Evolutionary conservation across 2,797 vertebrate species (phyloP).

Genomic region (Eidolon dupreanum): DNA sequence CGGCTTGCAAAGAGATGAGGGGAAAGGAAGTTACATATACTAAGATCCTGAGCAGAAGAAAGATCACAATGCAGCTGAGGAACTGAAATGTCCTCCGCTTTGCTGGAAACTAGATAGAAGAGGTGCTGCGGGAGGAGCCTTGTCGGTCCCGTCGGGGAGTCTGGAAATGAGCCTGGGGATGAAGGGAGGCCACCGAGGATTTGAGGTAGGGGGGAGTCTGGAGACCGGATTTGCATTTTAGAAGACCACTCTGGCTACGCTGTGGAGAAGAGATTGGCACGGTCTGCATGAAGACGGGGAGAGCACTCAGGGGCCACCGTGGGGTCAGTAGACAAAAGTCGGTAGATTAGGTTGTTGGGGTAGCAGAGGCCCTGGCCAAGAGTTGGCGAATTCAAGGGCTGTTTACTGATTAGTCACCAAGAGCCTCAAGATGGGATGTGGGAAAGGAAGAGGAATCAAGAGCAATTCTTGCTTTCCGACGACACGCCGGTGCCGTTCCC

Average conservation of each 20-base stretch:
- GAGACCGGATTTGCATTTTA: background rate
- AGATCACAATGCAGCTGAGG: background rate
- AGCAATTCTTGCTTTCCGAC: background rate
- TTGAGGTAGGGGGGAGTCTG: background rate
- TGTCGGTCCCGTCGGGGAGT: background rate
- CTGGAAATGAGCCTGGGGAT: background rate
- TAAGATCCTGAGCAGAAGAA: background rate
- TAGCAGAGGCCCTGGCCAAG: background rate
- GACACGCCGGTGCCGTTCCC: background rate
- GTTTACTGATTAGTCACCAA: background rate
- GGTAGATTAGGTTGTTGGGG: background rate
- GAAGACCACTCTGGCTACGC: background rate
- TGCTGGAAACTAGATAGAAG: background rate
- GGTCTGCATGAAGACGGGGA: accelerated
- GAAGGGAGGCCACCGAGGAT: background rate
- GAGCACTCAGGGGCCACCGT: accelerated
- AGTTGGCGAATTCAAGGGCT: background rate
- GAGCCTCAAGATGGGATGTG: background rate
- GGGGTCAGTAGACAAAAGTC: background rate
- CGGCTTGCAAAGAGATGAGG: background rate
- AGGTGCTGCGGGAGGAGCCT: background rate
- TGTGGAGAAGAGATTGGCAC: background rate
- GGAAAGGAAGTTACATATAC: background rate
- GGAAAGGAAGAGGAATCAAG: background rate
- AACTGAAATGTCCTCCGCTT: background rate